Base-by-base conservation (phyloP, 2,113 vertebrate species). In the Pedionomus torquatus region DNA sequence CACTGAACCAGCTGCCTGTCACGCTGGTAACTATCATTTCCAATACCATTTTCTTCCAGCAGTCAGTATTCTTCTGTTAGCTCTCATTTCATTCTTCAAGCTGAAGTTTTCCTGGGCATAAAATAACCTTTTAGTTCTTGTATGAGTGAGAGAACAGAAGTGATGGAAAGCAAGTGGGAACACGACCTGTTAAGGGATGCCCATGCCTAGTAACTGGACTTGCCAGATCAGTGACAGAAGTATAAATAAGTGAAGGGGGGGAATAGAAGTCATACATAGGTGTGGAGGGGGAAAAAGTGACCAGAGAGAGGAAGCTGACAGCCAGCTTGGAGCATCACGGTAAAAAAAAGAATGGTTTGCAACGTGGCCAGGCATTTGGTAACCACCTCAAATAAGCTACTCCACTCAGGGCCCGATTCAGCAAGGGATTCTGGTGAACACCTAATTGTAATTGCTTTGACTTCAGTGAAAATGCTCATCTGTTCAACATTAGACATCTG, bases 401-500 rank as follows among this genome's bases (percentile, higher is more conserved):
- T 46, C 13, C 6, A 7, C 52, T 33, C 3, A 2, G 61, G 68
- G 7, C 58, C 43, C 7, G 2, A 12, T 6, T 33, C 39, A 83
- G 35, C 46, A 58, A 60, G 35, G 39, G 39, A 49, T 58, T 80
- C 65, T 63, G 75, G 43, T 66, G 83, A 90, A 55, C 65, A 83
- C n/a, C 66, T 83, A 68, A 63, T 33, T 55, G 58, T 68, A 83
- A 90, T 92, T 66, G 64, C 88, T 90, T 70, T 90, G 71, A 92
- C 72, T 94, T 83, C 46, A 77, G 60, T 75, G 87, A 80, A 88
- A 88, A 84, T 23, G 37, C 24, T 96, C 54, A 35, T 91, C 84
- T 90, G 79, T 69, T 95, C 64, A 49, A 61, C 30, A 71, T 63
- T 21, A 93, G 63, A 74, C 71, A 85, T 82, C 69, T 89, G 81